phyloP scores from a whole-genome alignment of 2,888 invertebrate species.

The Oeneis ivallda region DNA sequence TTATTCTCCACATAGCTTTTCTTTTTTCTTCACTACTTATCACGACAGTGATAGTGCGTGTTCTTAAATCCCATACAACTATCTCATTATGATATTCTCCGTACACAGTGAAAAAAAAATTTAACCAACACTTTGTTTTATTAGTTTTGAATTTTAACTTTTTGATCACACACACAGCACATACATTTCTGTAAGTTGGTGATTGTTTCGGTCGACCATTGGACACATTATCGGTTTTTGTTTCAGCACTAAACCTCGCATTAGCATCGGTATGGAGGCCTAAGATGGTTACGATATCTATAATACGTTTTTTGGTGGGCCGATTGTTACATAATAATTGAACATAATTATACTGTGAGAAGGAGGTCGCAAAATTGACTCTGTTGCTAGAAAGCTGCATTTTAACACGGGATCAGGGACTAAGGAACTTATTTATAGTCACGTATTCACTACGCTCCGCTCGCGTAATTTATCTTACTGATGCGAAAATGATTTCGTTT shows the following conservation, averaged over 20 bases:
- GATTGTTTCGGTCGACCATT: conserved; percentile 18
- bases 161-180: conserved; percentile 48
- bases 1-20: conserved; percentile 25
- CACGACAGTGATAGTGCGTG: conserved; percentile 44
- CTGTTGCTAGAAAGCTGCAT: conserved; percentile 71
- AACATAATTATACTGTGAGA: conserved; percentile 70
- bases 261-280: conserved; percentile 65
- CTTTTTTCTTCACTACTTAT: conserved; percentile 20
- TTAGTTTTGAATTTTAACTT: conserved; percentile 49
- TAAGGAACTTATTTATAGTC: conserved; percentile 35
- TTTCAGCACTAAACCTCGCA: conserved; percentile 46
- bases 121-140: conserved; percentile 52
- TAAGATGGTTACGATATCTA: conserved; percentile 66
- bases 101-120: conserved; percentile 47
- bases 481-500: conserved; percentile 54
- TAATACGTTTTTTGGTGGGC: conserved; percentile 58
- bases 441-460: conserved; percentile 43
- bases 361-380: conserved; percentile 68
- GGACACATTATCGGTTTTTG: conserved; percentile 27
- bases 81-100: conserved; percentile 46
- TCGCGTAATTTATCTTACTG: conserved; percentile 52
- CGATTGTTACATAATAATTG: conserved; percentile 65
- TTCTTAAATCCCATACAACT: conserved; percentile 57
- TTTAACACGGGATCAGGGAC: conserved; percentile 26
- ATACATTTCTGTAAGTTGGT: conserved; percentile 36